Evolutionary conservation across 37 sponge, comb jelly and placozoan species (phyloP).

Genomic region (Spongilla lacustris): DNA sequence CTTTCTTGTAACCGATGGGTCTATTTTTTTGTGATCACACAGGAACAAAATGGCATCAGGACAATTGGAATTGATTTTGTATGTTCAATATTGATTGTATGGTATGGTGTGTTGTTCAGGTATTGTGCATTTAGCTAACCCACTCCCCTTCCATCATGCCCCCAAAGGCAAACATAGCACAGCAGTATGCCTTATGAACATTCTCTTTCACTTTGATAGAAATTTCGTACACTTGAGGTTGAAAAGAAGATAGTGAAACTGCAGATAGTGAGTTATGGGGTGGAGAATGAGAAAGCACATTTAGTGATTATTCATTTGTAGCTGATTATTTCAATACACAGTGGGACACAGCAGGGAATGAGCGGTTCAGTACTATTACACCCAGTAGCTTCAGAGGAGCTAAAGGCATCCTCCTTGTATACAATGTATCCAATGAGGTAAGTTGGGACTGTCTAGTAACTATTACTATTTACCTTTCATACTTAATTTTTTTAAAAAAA

Average conservation of each 20-base stretch:
- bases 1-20: no score
- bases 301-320: background rate
- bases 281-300: background rate
- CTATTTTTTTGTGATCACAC: no score
- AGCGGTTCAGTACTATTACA: conserved; percentile 96
- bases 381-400: conserved; percentile 97
- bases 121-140: no score
- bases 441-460: no score
- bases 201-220: conserved; percentile 60
- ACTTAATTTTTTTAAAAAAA: no score
- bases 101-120: no score
- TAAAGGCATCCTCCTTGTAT: conserved; percentile 98
- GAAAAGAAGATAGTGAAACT: conserved; percentile 98
- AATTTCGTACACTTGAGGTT: conserved; percentile 94
- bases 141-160: no score
- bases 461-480: no score
- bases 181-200: no score
- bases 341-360: conserved; percentile 99
- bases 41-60: conserved; percentile 95
- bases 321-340: background rate
- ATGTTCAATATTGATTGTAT: no score
- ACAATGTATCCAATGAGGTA: conserved; percentile 97
- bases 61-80: conserved; percentile 99
- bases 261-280: conserved; percentile 87
- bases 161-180: no score